Base-by-base conservation (phyloP, 2,797 vertebrate genomes). In the Mormyrops attenuatus region DNA sequence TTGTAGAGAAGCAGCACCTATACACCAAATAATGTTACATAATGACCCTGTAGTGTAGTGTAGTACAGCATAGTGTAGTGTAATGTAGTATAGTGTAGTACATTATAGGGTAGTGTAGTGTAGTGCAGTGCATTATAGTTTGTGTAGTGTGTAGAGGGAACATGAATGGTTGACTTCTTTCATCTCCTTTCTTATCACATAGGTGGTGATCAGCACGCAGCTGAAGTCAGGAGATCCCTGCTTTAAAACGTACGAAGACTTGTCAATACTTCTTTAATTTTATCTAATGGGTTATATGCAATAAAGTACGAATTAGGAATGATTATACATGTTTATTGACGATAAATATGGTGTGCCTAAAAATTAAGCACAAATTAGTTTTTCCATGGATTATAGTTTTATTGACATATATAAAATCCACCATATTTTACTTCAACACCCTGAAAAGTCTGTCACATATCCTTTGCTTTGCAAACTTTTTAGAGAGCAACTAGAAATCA, bases 181-280 rank as follows among this genome's bases (percentile, higher is more conserved):
- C 50, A 7, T 85, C 80, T 63, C 50, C 7, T 44, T 5, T 53
- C 60, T 60, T 91, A 89, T 92, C 85, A 22, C 88, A 13, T 55
- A 99, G 98, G 97, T 99, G 90, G 95, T 98, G 93, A 99, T 99
- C 94, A 97, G 97, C 90, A 99, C 98, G 92, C 98, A 99, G 91
- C 96, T 99, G 34, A 98, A 99, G 98, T 99, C 98, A 20, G 98
- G 98, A 86, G 98, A 99, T 93, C 98, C 98, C 0, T 99, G 98
- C 93, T 99, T 99, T 94, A 99, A 99, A 97, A 99, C 93, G 98
- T 99, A 95, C 98, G 98, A 88, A 47, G 73, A 22, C 20, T 5
- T 26, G n/a, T 53, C 17, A 44, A 20, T 80, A 17, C 38, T n/a
- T 20, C 17, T 20, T 44, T 30, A 22, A 50, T 85, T 44, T 34